Conservation (phyloP, 2,113 vertebrate species). For the Labeo rohita region DNA sequence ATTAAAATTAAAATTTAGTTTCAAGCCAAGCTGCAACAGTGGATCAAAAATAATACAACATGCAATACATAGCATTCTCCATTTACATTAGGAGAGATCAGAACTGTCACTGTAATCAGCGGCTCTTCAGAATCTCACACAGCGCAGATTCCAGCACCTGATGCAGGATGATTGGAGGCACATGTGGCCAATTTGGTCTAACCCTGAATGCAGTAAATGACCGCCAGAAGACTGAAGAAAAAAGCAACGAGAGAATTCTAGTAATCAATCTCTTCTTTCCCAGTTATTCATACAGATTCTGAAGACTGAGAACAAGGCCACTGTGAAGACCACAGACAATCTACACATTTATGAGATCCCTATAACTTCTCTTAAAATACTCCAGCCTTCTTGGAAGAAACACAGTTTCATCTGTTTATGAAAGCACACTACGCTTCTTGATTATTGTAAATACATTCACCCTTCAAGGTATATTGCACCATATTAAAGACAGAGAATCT, state of each 20-base stretch:
- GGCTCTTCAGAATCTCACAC: slow-evolving; percentile 20
- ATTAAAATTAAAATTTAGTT: not conserved
- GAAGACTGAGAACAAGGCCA: not conserved
- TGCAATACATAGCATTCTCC: not conserved
- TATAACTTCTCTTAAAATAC: not conserved
- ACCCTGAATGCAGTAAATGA: not conserved
- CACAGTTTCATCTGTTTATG: not conserved
- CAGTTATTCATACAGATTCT: not conserved
- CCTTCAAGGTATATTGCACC: not conserved
- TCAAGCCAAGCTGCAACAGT: not conserved
- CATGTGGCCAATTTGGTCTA: slow-evolving; percentile 24
- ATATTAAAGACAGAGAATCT: not conserved
- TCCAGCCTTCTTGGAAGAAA: not conserved
- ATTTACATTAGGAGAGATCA: slow-evolving; percentile 11
- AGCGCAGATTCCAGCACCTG: not conserved
- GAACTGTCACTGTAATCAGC: slow-evolving; percentile 26
- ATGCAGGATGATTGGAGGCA: slow-evolving; percentile 12
- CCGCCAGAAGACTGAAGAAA: not conserved
- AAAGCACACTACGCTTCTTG: not conserved
- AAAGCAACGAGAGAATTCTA: not conserved
- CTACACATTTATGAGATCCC: not conserved
- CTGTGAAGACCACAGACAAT: not conserved
- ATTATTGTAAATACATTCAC: slow-evolving; percentile 6
- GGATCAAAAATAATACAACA: not conserved
- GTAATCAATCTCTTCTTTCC: not conserved